Conservation (phyloP, 2,797 vertebrate species). For the Xiphophorus birchmanni region DNA sequence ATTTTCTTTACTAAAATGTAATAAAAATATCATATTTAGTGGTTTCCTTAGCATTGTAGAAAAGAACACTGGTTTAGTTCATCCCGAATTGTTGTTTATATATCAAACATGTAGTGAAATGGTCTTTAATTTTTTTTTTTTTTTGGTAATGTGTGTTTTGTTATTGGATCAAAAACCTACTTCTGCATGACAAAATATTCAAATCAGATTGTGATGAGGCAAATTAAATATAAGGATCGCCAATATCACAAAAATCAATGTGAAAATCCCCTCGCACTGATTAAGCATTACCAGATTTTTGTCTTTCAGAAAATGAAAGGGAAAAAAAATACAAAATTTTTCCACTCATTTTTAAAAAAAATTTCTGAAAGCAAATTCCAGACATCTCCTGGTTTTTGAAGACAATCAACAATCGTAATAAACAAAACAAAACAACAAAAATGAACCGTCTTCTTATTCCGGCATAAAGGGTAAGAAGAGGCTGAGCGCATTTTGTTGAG, state of each 20-base stretch:
- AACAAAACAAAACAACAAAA: background rate
- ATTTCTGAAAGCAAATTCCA: background rate
- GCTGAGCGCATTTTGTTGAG: conserved; percentile 16
- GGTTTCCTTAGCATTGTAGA: background rate
- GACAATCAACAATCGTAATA: background rate
- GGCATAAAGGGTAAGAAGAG: conserved; percentile 11
- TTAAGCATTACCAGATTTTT: background rate
- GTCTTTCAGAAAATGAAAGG: background rate
- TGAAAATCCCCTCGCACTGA: background rate
- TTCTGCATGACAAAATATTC: background rate
- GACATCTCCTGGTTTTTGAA: background rate
- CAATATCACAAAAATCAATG: background rate
- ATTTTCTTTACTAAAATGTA: background rate
- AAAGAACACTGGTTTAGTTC: background rate
- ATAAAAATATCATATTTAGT: background rate
- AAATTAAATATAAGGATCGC: background rate
- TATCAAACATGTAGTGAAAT: background rate
- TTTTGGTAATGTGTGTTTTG: background rate
- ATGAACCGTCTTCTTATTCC: conserved; percentile 3
- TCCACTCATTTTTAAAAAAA: background rate
- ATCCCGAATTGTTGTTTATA: background rate
- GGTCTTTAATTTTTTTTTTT: background rate
- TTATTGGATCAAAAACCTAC: background rate
- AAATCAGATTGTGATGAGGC: background rate
- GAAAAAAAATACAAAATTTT: background rate